Percentiles rank a stretch among this genome's conserved stretches.
Evolutionary conservation across 2,113 vertebrate species (phyloP).

Genomic region (Carettochelys insculpta): DNA sequence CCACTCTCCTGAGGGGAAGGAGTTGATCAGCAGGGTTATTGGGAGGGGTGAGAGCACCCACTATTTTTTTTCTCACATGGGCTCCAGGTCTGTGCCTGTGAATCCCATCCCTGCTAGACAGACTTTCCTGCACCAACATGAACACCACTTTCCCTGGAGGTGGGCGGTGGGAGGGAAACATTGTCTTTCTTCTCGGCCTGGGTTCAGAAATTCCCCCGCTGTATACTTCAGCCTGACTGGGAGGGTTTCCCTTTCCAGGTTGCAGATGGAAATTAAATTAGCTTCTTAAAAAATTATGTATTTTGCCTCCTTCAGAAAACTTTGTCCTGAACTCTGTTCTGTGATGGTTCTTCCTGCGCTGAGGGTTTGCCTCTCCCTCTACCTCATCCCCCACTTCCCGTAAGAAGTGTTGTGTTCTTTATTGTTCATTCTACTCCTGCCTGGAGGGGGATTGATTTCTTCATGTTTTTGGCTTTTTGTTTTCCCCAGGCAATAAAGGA

Average conservation of each 20-base stretch:
- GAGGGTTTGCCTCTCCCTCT: not conserved
- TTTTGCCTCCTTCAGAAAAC: constrained; percentile 29
- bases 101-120: not conserved
- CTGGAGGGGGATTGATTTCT: constrained; percentile 3
- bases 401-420: not conserved
- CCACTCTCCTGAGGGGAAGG: too few relatives aligned
- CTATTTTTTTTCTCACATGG: too few relatives aligned
- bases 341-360: not conserved
- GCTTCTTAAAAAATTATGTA: not conserved
- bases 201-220: not conserved
- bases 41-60: too few relatives aligned
- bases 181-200: not conserved
- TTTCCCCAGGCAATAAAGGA: constrained; percentile 90
- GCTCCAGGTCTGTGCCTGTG: too few relatives aligned
- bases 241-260: constrained; percentile 6
- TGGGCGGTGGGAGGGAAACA: not conserved
- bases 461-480: constrained; percentile 27
- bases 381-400: not conserved
- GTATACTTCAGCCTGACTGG: not conserved
- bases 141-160: not conserved
- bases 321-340: not conserved
- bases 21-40: too few relatives aligned
- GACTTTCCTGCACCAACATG: not conserved
- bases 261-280: constrained; percentile 30
- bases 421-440: constrained; percentile 15